Evolutionary conservation across 1,140 invertebrate species (phyloP).

Genomic region (Polyergus mexicanus): DNA sequence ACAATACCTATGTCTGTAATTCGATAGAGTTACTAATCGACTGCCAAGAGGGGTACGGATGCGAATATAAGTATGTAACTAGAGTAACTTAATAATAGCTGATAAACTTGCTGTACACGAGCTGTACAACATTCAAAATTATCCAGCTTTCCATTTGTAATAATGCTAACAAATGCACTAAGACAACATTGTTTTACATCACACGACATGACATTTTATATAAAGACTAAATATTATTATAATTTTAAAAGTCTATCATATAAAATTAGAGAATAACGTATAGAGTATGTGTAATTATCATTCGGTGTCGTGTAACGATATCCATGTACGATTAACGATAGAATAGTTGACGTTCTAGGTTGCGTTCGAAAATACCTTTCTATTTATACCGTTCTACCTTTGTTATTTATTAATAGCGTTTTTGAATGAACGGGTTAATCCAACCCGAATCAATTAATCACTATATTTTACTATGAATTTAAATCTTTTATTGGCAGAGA

Average conservation of each 20-base stretch:
- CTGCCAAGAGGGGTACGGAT: slow-evolving; percentile 60
- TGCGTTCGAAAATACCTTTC: too few species aligned
- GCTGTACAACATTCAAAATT: slow-evolving; percentile 2
- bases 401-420: too few species aligned
- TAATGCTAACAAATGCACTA: neutral
- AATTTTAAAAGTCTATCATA: slow-evolving; percentile 21
- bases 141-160: slow-evolving; percentile 11
- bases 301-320: neutral
- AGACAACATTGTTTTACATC: neutral
- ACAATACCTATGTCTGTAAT: slow-evolving; percentile 53
- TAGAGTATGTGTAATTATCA: neutral
- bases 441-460: too few species aligned
- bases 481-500: too few species aligned
- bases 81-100: slow-evolving; percentile 39
- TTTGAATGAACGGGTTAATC: too few species aligned
- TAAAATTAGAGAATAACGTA: slow-evolving; percentile 1
- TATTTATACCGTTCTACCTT: too few species aligned
- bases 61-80: slow-evolving; percentile 22
- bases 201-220: neutral
- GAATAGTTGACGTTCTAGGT: neutral
- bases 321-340: neutral
- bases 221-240: slow-evolving; percentile 5
- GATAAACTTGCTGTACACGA: slow-evolving; percentile 11
- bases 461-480: too few species aligned
- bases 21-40: slow-evolving; percentile 47